Conservation (phyloP, 1,140 invertebrate species). For the Diplogasteroides magnus region DNA sequence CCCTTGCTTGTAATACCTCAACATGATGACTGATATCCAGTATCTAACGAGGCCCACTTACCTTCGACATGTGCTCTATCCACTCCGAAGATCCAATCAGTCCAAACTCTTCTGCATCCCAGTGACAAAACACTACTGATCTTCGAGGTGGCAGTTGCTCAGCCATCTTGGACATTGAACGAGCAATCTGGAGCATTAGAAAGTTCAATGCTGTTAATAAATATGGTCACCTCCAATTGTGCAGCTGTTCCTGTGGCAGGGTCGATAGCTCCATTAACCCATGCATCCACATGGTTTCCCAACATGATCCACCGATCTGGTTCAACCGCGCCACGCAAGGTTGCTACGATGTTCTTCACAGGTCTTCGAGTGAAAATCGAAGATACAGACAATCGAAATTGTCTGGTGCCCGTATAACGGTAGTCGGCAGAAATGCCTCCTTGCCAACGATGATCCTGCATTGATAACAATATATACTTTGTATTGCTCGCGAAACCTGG, state of each 20-base stretch:
- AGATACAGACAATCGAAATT: not conserved
- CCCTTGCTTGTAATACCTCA: conserved; percentile 40
- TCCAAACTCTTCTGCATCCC: conserved; percentile 61
- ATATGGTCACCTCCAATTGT: conserved; percentile 59
- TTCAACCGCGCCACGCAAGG: conserved; percentile 29
- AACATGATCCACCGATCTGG: conserved; percentile 61
- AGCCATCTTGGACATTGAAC: not conserved
- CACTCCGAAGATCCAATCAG: conserved; percentile 57
- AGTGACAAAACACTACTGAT: conserved; percentile 60
- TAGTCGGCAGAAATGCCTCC: not conserved
- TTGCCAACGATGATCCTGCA: not conserved
- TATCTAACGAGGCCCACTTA: too few relatives aligned
- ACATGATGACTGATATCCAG: too few relatives aligned
- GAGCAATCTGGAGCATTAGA: not conserved
- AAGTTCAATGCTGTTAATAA: not conserved
- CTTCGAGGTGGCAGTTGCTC: conserved; percentile 29
- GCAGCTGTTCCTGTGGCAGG: conserved; percentile 58
- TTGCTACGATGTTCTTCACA: conserved; percentile 31
- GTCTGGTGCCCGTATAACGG: not conserved
- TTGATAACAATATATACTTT: too few relatives aligned
- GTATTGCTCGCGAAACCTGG: not conserved
- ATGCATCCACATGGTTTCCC: conserved; percentile 63
- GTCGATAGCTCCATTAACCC: conserved; percentile 57
- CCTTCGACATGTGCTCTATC: conserved; percentile 50
- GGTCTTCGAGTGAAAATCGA: not conserved